phyloP scores from a whole-genome alignment of 2,888 invertebrate genomes.

The Drosophila kambysellisi region DNA sequence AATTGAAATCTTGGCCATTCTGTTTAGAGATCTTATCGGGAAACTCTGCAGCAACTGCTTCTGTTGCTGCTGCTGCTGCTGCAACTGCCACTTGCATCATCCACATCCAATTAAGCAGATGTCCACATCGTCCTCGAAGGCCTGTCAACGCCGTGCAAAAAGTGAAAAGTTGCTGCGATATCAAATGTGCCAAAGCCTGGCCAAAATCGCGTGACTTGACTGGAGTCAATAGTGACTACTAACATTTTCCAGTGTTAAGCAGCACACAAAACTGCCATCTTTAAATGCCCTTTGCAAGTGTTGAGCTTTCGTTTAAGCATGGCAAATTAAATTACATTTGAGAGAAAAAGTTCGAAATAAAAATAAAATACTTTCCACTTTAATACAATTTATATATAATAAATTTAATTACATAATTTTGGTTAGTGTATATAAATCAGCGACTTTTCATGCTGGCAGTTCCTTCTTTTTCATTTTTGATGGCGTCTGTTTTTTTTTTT shows the following conservation, averaged over 20 bases:
- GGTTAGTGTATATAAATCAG: slow-evolving; percentile 36
- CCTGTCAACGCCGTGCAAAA: slow-evolving; percentile 60
- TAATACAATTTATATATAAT: not conserved
- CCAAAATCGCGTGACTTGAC: slow-evolving; percentile 66
- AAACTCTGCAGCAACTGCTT: slow-evolving; percentile 2
- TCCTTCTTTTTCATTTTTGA: slow-evolving; percentile 20
- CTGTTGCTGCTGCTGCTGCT: slow-evolving; percentile 34
- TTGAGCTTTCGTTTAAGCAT: not conserved
- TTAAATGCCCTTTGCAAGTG: not conserved
- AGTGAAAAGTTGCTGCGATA: slow-evolving; percentile 74
- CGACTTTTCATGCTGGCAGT: slow-evolving; percentile 12
- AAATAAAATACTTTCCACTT: not conserved
- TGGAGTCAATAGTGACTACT: slow-evolving; percentile 46
- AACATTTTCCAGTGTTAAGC: not conserved
- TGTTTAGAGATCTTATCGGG: slow-evolving; percentile 60
- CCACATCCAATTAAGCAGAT: slow-evolving; percentile 67
- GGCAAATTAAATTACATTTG: not conserved
- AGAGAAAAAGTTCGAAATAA: not conserved
- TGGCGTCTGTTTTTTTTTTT: slow-evolving; percentile 35
- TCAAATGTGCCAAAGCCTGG: slow-evolving; percentile 68
- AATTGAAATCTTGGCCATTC: slow-evolving; percentile 32
- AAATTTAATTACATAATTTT: not conserved
- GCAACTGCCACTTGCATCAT: slow-evolving; percentile 22
- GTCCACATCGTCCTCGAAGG: slow-evolving; percentile 42
- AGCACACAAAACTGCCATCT: not conserved